These are phyloP conservation scores for Tanytarsus gracilentus DNA, from an alignment of 2,888 invertebrate species.

Conservation along the genomic window DNA sequence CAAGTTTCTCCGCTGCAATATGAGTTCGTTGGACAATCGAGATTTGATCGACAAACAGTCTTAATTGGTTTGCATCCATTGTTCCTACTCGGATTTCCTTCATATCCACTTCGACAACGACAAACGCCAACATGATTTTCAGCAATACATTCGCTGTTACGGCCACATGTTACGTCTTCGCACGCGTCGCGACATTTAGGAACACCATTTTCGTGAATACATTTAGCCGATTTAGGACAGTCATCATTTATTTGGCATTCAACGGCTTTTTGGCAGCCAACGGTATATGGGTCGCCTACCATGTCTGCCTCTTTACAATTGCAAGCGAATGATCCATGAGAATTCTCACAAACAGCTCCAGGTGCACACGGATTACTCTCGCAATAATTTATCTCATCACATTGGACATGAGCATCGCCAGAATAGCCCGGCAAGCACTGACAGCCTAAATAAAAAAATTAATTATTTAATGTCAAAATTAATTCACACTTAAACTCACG, in stretches of 20 bases:
- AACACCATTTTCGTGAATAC: slow-evolving; percentile 58
- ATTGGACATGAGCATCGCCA: slow-evolving; percentile 64
- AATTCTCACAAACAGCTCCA: slow-evolving; percentile 70
- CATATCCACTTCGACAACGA: slow-evolving; percentile 66
- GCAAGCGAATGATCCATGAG: slow-evolving; percentile 71
- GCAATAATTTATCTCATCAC: slow-evolving; percentile 70
- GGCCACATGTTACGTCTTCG: slow-evolving; percentile 65
- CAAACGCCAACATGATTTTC: slow-evolving; percentile 68
- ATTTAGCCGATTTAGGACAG: slow-evolving; percentile 72
- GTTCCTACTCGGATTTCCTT: slow-evolving; percentile 60
- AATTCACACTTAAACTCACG: slow-evolving; percentile 31
- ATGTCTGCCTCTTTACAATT: slow-evolving; percentile 61
- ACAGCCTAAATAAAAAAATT: slow-evolving; percentile 42
- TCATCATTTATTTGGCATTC: slow-evolving; percentile 72
- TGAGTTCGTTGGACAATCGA: slow-evolving; percentile 67
- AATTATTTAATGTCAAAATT: slow-evolving; percentile 35
- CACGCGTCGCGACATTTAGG: slow-evolving; percentile 80
- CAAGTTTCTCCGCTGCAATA: slow-evolving; percentile 75
- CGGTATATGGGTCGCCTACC: slow-evolving; percentile 76
- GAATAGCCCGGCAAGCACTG: slow-evolving; percentile 84
- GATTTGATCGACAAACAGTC: slow-evolving; percentile 58
- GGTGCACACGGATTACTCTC: slow-evolving; percentile 68
- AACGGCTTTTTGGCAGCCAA: slow-evolving; percentile 71
- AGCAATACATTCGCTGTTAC: slow-evolving; percentile 74
- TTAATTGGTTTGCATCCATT: slow-evolving; percentile 68